Base-by-base conservation (phyloP, 2,113 vertebrate genomes). In the Equus quagga region DNA sequence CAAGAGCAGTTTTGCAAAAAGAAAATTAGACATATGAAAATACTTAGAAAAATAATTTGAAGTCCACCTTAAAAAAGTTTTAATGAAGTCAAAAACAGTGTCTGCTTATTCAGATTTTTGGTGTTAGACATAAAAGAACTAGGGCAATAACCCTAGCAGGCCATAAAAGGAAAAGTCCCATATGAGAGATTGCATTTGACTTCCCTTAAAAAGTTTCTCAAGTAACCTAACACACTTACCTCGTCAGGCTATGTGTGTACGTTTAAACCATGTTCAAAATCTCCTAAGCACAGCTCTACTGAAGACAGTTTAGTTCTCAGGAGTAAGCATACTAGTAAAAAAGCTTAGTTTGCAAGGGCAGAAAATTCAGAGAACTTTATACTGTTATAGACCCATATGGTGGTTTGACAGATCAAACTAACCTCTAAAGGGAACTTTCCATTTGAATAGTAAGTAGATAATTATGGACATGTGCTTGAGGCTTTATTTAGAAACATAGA, bases 381-480 rank as follows among this genome's bases (percentile, higher is more conserved):
- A 85, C 17, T 76, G 24, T n/a, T 73, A 85, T 13, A 96, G 26
- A 86, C 5, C 65, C 62, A 62, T 70, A 44, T 6, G 36, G 54
- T 91, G 19, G 72, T 78, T 91, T 96, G 85, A 94, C 65, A 93
- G 73, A 73, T 82, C 81, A 87, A 78, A 82, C 62, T 89, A 94
- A 98, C 28, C 65, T 78, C 81, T 54, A 88, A 90, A 88, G 65
- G n/a, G 19, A 95, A 95, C 21, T 78, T 97, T 90, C 88, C 81
- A 75, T 83, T 86, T 97, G 78, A 96, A 87, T 84, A 72, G 8
- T 93, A 95, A 93, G 64, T 76, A 93, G 44, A 83, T 56, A 28
- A 54, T 65, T 91, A 88, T 8, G 4, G 58, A 49, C 73, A 88
- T 67, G 19, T 64, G 75, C 51, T 91, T 96, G 18, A 76, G 19